Percentiles rank a stretch among this genome's conserved stretches.
phyloP scores from a whole-genome alignment of 1,140 invertebrate genomes.

The Bemisia tabaci region DNA sequence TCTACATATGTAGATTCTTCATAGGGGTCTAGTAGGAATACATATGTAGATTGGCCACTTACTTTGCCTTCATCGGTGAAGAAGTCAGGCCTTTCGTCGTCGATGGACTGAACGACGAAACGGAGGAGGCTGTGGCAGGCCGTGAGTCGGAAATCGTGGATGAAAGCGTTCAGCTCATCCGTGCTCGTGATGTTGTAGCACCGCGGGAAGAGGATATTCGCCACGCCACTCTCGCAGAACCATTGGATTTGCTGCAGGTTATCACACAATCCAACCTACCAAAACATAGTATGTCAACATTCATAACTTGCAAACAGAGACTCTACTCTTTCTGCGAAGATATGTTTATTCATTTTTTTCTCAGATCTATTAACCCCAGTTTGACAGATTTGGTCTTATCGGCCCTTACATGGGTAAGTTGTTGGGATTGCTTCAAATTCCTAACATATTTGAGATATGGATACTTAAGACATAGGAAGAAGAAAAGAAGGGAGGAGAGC shows the following conservation, averaged over 20 bases:
- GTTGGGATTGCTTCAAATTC: too few species aligned
- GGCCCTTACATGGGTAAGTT: too few species aligned
- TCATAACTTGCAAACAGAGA: too few species aligned
- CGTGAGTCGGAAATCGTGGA: conserved; percentile 79
- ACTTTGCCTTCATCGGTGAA: conserved; percentile 39
- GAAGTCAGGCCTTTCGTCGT: conserved; percentile 31
- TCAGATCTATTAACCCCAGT: too few species aligned
- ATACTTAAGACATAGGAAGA: too few species aligned
- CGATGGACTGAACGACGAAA: conserved; percentile 46
- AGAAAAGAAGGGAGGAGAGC: too few species aligned
- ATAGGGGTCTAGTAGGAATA: too few species aligned
- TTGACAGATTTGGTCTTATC: too few species aligned
- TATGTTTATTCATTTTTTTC: too few species aligned
- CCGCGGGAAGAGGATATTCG: conserved; percentile 67
- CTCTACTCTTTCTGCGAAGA: too few species aligned
- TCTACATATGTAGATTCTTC: too few species aligned
- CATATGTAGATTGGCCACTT: not conserved
- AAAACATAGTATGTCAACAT: conserved; percentile 12
- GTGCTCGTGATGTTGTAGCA: conserved; percentile 74
- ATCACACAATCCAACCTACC: conserved; percentile 53
- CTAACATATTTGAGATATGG: too few species aligned
- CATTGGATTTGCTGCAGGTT: conserved; percentile 76
- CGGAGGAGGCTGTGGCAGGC: conserved; percentile 71
- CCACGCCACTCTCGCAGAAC: conserved; percentile 68
- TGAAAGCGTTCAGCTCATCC: conserved; percentile 75